phyloP scores from a whole-genome alignment of 2,113 vertebrate genomes.

The Mobula hypostoma region DNA sequence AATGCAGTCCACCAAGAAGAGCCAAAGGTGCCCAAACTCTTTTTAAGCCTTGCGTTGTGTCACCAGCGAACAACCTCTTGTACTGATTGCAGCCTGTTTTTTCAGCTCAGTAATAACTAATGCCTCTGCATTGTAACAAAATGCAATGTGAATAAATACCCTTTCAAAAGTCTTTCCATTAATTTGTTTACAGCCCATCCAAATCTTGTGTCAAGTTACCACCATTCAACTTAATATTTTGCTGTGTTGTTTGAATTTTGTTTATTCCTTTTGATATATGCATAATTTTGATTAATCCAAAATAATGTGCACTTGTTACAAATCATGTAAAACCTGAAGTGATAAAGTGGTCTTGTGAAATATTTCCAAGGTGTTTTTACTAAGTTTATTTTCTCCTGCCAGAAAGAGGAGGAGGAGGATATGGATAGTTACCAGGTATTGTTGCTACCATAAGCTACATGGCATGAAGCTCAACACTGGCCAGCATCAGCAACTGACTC shows the following conservation, averaged over 20 bases:
- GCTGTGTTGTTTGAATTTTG: neutral
- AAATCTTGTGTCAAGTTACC: neutral
- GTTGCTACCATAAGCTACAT: constrained; percentile 64
- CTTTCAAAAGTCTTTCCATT: neutral
- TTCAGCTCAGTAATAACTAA: neutral
- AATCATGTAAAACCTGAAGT: neutral
- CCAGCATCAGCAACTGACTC: constrained; percentile 53
- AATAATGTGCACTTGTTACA: neutral
- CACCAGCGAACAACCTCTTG: no score
- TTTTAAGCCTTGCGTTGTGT: no score
- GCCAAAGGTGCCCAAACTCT: no score
- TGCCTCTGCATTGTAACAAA: neutral
- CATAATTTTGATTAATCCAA: neutral
- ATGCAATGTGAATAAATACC: neutral
- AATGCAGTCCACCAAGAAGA: no score
- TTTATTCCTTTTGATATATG: neutral
- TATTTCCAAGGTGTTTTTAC: constrained; percentile 61
- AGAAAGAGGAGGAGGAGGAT: constrained; percentile 79
- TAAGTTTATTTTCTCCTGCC: constrained; percentile 82
- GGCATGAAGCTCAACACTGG: constrained; percentile 78
- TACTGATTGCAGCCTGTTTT: neutral
- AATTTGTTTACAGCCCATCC: neutral
- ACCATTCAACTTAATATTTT: neutral
- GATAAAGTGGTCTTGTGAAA: constrained; percentile 21
- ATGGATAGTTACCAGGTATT: constrained; percentile 99